Percentiles rank a stretch among this genome's conserved stretches.
Evolutionary conservation across 2,797 vertebrate genomes (phyloP).

Genomic region (Oophaga sylvatica): DNA sequence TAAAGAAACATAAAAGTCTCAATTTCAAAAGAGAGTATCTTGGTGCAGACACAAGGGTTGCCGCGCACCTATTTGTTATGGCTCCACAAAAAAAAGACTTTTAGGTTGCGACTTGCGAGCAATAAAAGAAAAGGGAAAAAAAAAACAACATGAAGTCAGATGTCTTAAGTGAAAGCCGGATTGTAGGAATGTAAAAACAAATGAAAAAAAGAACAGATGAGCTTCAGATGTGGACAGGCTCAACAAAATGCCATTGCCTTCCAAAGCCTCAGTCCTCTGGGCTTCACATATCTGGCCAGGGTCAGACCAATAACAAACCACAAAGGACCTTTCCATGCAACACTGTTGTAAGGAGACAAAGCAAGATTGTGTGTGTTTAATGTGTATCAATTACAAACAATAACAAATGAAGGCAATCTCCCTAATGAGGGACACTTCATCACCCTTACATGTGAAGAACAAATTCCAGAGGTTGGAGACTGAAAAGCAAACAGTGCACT

Average conservation of each 20-base stretch:
- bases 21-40: constrained; percentile 68
- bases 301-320: constrained; percentile 60
- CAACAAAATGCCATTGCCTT: constrained; percentile 60
- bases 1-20: constrained; percentile 59
- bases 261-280: constrained; percentile 60
- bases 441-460: constrained; percentile 66
- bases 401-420: constrained; percentile 69
- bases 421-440: constrained; percentile 69
- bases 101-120: not conserved
- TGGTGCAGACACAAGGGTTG: constrained; percentile 16
- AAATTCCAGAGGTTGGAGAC: constrained; percentile 67
- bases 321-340: constrained; percentile 43
- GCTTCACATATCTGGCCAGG: constrained; percentile 50
- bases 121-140: constrained; percentile 6
- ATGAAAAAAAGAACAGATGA: constrained; percentile 71
- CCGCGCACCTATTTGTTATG: constrained; percentile 53
- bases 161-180: constrained; percentile 71
- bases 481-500: constrained; percentile 70
- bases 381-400: constrained; percentile 67
- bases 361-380: constrained; percentile 66
- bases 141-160: constrained; percentile 69
- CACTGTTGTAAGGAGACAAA: constrained; percentile 63
- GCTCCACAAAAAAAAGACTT: constrained; percentile 23
- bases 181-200: constrained; percentile 73
- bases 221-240: constrained; percentile 70